phyloP scores from a whole-genome alignment of 2,797 vertebrate genomes.

The Morelia viridis region DNA sequence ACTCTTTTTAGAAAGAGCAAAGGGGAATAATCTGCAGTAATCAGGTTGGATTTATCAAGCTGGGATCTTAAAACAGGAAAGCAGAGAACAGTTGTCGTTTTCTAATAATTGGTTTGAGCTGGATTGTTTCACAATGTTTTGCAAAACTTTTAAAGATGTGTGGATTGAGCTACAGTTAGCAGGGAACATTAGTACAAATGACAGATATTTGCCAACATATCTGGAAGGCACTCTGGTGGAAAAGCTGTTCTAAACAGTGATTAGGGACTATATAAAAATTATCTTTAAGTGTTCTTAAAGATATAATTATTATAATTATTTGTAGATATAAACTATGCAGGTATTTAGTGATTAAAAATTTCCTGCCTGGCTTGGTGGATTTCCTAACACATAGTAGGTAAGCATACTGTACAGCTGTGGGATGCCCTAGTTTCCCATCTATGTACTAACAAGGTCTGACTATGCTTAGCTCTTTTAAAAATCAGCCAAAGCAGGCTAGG shows the following conservation, averaged over 20 bases:
- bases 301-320: neutral
- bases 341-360: neutral
- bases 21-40: neutral
- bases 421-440: neutral
- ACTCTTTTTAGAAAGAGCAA: neutral
- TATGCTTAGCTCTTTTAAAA: neutral
- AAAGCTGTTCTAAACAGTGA: too few relatives aligned
- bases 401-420: neutral
- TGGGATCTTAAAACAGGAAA: too few relatives aligned
- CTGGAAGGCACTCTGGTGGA: too few relatives aligned
- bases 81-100: too few relatives aligned
- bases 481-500: neutral
- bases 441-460: neutral
- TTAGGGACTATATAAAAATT: too few relatives aligned
- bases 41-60: neutral
- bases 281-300: too few relatives aligned
- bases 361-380: neutral
- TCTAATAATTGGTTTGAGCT: too few relatives aligned
- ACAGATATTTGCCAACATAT: too few relatives aligned
- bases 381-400: neutral
- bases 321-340: neutral
- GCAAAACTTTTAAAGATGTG: too few relatives aligned
- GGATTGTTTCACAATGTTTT: too few relatives aligned
- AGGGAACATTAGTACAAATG: too few relatives aligned
- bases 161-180: too few relatives aligned